Evolutionary conservation across 2,888 invertebrate genomes (phyloP).

Genomic region (Gastrophysa polygoni): DNA sequence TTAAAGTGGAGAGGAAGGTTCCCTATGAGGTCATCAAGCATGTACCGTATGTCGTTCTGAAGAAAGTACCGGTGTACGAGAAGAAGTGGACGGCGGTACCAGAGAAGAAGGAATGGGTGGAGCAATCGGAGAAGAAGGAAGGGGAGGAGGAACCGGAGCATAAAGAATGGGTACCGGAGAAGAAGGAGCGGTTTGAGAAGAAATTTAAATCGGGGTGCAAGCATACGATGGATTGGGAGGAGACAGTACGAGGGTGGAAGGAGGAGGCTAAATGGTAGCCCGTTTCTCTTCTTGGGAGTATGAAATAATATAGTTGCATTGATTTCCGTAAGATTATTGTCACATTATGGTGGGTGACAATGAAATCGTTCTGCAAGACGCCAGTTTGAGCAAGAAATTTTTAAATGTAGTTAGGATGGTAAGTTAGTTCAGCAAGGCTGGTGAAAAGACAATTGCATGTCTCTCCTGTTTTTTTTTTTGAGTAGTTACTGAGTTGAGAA

Average conservation of each 20-base stretch:
- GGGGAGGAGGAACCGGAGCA: conserved; percentile 21
- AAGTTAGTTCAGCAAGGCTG: no score
- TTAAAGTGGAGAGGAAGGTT: conserved; percentile 25
- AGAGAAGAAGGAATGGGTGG: conserved; percentile 16
- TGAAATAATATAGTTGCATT: no score
- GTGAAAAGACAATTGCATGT: no score
- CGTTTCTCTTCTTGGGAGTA: no score
- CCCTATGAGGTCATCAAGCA: conserved; percentile 26
- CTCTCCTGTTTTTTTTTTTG: no score
- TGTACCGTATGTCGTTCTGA: conserved; percentile 53
- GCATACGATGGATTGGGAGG: conserved; percentile 10
- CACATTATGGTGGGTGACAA: no score
- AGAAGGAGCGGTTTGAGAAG: background rate
- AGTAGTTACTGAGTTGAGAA: no score
- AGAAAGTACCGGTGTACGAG: conserved; percentile 34
- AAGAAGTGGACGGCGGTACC: conserved; percentile 34
- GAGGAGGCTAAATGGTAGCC: background rate
- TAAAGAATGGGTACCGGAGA: background rate
- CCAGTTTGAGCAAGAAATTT: no score
- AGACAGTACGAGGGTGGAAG: conserved; percentile 7
- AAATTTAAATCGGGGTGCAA: background rate
- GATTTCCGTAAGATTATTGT: no score
- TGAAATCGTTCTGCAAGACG: no score
- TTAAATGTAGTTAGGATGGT: no score
- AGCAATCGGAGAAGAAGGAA: conserved; percentile 8